A percentile compares a stretch with the other conserved stretches of the same genome.
Evolutionary conservation across 64 coral and sea anemone genomes (phyloP).

Genomic region (Stichodactyla helianthus): DNA sequence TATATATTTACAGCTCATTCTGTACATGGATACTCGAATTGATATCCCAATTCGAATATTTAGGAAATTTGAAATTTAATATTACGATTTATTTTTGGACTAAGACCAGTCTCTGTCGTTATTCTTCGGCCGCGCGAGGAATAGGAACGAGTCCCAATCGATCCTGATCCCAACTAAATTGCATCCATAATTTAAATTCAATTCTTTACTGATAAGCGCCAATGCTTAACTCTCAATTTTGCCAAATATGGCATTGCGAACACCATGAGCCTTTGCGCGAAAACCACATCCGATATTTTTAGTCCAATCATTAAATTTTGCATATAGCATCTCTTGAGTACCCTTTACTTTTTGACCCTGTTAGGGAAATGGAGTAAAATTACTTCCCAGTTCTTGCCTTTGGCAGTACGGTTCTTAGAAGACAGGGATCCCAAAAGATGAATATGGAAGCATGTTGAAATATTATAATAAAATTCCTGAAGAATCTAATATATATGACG

Average conservation of each 20-base stretch:
- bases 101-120: neutral
- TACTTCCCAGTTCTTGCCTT: too few relatives aligned
- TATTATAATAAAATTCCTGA: too few relatives aligned
- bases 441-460: too few relatives aligned
- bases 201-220: neutral
- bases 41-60: neutral
- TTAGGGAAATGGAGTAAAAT: too few relatives aligned
- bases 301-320: neutral
- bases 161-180: neutral
- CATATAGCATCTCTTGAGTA: neutral
- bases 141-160: neutral
- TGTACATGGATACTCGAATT: neutral
- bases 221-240: neutral
- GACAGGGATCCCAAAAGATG: too few relatives aligned
- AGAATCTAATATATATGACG: too few relatives aligned
- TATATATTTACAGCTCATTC: neutral
- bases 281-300: neutral
- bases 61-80: neutral
- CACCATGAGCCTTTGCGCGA: neutral
- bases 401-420: too few relatives aligned
- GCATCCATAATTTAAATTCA: neutral
- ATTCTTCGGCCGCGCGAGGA: slow-evolving; percentile 3
- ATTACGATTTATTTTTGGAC: neutral
- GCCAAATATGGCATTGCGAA: neutral
- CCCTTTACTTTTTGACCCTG: neutral